These are phyloP conservation scores for Tortrix viridana DNA, from an alignment of 2,888 invertebrate species.

Conservation along the genomic window DNA sequence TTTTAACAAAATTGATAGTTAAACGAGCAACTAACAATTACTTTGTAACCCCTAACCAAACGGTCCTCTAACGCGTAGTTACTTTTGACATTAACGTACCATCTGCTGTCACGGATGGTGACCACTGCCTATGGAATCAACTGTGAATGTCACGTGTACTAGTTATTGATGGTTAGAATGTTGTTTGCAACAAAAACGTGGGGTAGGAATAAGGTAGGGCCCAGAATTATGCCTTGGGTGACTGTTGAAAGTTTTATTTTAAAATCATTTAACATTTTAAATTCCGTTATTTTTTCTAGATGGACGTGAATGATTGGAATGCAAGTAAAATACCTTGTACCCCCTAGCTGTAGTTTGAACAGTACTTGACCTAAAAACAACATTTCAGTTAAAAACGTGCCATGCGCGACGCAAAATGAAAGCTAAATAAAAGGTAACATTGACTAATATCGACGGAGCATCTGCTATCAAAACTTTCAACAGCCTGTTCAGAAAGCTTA, in stretches of 20 bases:
- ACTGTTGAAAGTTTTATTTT: neutral
- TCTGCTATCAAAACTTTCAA: conserved; percentile 56
- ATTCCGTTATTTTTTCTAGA: neutral
- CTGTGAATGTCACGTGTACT: neutral
- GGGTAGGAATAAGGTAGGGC: neutral
- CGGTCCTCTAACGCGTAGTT: conserved; percentile 45
- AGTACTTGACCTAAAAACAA: conserved; percentile 29
- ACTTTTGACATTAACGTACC: conserved; percentile 48
- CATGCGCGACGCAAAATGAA: conserved; percentile 54
- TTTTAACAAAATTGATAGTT: conserved; percentile 21
- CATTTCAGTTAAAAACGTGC: conserved; percentile 39
- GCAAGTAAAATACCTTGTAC: neutral
- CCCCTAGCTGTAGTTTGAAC: neutral
- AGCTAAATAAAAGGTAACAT: conserved; percentile 54
- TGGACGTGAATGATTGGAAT: neutral
- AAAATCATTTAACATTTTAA: neutral
- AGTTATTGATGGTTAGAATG: conserved; percentile 10
- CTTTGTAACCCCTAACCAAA: conserved; percentile 7
- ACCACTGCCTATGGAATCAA: conserved; percentile 7
- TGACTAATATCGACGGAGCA: conserved; percentile 52
- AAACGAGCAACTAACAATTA: neutral
- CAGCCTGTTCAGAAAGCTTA: conserved; percentile 10
- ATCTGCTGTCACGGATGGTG: conserved; percentile 43
- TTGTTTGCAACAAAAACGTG: neutral
- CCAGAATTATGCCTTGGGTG: neutral